Base-by-base conservation (phyloP, 1,140 invertebrate species). In the Nymphalis io region DNA sequence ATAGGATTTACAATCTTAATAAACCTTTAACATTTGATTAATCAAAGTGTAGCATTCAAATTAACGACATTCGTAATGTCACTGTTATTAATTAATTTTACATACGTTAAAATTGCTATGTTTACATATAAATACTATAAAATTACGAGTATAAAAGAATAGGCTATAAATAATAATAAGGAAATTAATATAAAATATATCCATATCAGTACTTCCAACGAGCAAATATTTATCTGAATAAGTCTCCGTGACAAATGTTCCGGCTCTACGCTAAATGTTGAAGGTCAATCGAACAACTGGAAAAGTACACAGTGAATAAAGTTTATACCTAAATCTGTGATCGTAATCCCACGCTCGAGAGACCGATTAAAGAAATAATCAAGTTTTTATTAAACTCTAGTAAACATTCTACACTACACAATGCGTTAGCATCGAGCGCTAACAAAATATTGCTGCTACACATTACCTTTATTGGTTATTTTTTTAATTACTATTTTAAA, bases 241-340 rank as follows among this genome's bases (percentile, higher is more conserved):
- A 71, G 63, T 60, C 76, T 80, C 78, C 75, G 68, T 74, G 78
- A 80, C 73, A 81, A 87, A 86, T 82, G 79, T 81, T 81, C 79
- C 78, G 81, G 76, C 72, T 83, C 67, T 79, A 80, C 79, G 78
- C 73, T 86, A 83, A 87, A 80, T 79, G 70, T 76, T 82, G 87
- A 89, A 87, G 87, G 85, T 86, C 85, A 82, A 40, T 60, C 61
- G 67, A 60, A 74, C 63, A 57, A 68, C 77, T 87, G 82, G 85
- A 87, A 88, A 90, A 86, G 87, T 89, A 87, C 79, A 75, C 73
- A 74, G 76, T 76, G 78, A 83, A 88, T 86, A 84, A 88, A 87
- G 73, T 88, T 87, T 82, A 82, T 87, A 87, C 79, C 80, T 85
- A 87, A 89, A 86, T 81, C 76, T 83, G 71, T 69, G 77, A 71